Percentiles rank a stretch among this genome's conserved stretches.
phyloP scores from a whole-genome alignment of 2,888 invertebrate species.

The Drosophila percnosoma region DNA sequence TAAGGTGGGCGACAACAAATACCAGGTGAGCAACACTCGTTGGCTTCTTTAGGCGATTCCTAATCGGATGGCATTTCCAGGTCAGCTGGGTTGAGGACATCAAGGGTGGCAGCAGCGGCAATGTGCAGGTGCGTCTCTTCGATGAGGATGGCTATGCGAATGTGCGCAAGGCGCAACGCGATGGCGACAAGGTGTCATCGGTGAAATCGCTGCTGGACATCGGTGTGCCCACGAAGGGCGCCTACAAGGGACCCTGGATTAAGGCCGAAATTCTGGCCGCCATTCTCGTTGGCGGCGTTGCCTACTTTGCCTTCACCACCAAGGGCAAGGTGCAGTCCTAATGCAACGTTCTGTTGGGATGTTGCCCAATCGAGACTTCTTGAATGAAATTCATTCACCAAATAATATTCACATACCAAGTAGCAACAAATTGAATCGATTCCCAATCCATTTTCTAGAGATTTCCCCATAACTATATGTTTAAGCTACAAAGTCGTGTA shows the following conservation, averaged over 20 bases:
- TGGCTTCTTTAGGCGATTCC: no score
- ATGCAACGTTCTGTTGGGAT: constrained; percentile 44
- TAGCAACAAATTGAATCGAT: constrained; percentile 58
- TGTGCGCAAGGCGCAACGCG: constrained; percentile 92
- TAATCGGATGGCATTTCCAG: constrained; percentile 84
- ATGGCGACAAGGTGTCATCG: constrained; percentile 88
- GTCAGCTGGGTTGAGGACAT: constrained; percentile 97
- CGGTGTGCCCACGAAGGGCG: constrained; percentile 90
- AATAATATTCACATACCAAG: constrained; percentile 45
- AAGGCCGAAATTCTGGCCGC: constrained; percentile 96
- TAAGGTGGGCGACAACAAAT: constrained; percentile 90
- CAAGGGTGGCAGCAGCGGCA: constrained; percentile 92
- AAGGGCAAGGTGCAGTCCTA: constrained; percentile 92
- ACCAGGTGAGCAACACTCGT: constrained; percentile 88
- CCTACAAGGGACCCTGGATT: constrained; percentile 96
- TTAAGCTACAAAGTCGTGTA: constrained; percentile 32
- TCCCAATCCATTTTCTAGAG: constrained; percentile 7
- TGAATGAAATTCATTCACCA: constrained; percentile 84
- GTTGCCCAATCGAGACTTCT: constrained; percentile 28
- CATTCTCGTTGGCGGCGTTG: constrained; percentile 90
- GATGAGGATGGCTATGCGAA: constrained; percentile 97
- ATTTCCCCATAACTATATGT: constrained; percentile 21
- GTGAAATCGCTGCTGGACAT: constrained; percentile 90
- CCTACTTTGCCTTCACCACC: constrained; percentile 94
- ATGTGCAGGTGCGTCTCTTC: constrained; percentile 91